A percentile compares a stretch with the other conserved stretches of the same genome.
Conservation (phyloP, 2,888 invertebrate genomes). For the Chymomyza caudatula region DNA sequence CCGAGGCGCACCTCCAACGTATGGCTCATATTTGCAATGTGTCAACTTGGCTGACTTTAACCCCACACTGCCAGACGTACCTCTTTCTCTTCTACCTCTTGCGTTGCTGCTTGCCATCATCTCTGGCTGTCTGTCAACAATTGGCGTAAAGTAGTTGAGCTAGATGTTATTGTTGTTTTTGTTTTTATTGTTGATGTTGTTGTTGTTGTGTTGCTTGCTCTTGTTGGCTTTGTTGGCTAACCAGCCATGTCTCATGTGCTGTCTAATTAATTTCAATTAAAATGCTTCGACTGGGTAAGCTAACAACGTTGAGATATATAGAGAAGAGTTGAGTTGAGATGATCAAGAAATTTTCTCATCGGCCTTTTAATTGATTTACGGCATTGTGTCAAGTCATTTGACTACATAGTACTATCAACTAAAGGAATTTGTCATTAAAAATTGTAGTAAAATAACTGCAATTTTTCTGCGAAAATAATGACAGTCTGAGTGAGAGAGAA, state of each 20-base stretch:
- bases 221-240: constrained; percentile 21
- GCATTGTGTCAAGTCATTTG: constrained; percentile 17
- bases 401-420: background rate
- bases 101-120: background rate
- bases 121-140: constrained; percentile 57
- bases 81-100: background rate
- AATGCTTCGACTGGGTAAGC: constrained; percentile 60
- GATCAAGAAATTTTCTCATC: constrained; percentile 45
- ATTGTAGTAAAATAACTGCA: background rate
- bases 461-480: background rate
- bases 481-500: background rate
- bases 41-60: constrained; percentile 4
- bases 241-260: constrained; percentile 55
- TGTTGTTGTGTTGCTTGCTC: background rate
- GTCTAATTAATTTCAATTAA: constrained; percentile 69
- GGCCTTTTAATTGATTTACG: constrained; percentile 61
- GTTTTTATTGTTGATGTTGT: constrained; percentile 10
- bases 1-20: constrained; percentile 5
- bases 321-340: background rate
- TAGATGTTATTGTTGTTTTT: constrained; percentile 44
- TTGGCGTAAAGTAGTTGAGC: constrained; percentile 65
- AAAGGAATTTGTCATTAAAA: background rate
- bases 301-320: constrained; percentile 7
- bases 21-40: constrained; percentile 36
- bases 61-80: background rate